Evolutionary conservation across 2,113 vertebrate genomes (phyloP).

Genomic region (Bubo bubo): DNA sequence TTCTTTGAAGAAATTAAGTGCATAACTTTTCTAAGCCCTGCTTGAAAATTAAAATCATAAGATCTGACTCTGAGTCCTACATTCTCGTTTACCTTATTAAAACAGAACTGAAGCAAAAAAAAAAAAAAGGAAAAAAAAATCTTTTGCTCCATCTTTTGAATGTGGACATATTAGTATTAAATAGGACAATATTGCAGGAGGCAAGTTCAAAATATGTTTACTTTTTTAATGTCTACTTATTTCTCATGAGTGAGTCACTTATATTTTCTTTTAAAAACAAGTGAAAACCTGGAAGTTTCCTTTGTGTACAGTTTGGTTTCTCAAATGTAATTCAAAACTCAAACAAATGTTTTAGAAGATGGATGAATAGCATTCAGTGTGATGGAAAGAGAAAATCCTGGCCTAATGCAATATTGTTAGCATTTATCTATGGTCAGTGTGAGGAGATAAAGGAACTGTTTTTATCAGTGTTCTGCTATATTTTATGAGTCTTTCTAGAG

Average conservation of each 20-base stretch:
- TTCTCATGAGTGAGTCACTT: neutral
- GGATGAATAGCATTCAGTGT: neutral
- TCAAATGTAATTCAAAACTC: neutral
- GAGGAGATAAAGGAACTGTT: neutral
- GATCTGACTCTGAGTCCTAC: neutral
- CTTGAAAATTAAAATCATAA: neutral
- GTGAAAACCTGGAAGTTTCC: neutral
- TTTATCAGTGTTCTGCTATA: neutral
- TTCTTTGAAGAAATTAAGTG: neutral
- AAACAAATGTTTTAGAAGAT: neutral
- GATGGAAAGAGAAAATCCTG: neutral
- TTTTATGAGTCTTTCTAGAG: neutral
- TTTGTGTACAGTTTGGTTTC: neutral
- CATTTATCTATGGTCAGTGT: neutral
- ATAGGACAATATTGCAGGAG: neutral
- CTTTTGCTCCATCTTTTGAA: neutral
- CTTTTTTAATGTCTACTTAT: neutral
- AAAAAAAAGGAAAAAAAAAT: neutral
- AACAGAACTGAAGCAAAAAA: neutral
- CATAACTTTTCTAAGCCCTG: accelerated
- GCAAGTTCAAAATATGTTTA: neutral
- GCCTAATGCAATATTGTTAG: neutral
- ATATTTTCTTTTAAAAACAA: neutral
- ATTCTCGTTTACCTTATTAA: neutral
- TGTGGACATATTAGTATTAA: neutral